Conservation (phyloP, 2,113 vertebrate genomes). For the Conger conger region DNA sequence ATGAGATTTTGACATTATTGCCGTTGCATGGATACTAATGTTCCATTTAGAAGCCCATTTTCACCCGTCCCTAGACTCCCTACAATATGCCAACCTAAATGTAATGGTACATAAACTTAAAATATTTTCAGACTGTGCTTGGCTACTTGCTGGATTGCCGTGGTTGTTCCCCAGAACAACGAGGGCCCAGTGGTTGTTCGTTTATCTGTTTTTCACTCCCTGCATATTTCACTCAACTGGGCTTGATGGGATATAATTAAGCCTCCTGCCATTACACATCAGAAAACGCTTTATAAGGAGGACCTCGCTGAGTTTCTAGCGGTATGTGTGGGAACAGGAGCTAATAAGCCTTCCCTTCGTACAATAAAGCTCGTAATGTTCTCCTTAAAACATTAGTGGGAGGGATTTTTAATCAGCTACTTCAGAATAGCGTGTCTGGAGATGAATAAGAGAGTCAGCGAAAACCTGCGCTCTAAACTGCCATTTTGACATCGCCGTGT, state of each 20-base stretch:
- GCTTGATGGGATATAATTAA: constrained; percentile 43
- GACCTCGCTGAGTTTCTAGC: constrained; percentile 46
- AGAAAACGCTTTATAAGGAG: constrained; percentile 40
- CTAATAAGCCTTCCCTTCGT: not conserved
- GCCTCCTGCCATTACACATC: constrained; percentile 47
- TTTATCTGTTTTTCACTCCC: constrained; percentile 33
- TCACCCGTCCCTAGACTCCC: no score
- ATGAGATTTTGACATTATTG: no score
- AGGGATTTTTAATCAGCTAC: not conserved
- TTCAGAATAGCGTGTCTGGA: constrained; percentile 21
- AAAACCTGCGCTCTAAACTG: constrained; percentile 33
- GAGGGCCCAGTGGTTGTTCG: not conserved
- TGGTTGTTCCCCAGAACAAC: not conserved
- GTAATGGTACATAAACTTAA: no score
- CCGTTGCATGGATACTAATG: no score
- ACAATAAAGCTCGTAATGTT: not conserved
- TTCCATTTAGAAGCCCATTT: no score
- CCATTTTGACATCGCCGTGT: constrained; percentile 35
- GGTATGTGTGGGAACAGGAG: constrained; percentile 44
- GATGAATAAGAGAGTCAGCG: constrained; percentile 55
- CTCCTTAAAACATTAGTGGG: not conserved
- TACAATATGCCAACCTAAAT: no score
- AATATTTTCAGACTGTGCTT: no score
- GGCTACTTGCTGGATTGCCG: no score
- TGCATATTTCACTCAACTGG: constrained; percentile 41